Evolutionary conservation across 2,888 invertebrate species (phyloP).

Genomic region (Biston betularia): DNA sequence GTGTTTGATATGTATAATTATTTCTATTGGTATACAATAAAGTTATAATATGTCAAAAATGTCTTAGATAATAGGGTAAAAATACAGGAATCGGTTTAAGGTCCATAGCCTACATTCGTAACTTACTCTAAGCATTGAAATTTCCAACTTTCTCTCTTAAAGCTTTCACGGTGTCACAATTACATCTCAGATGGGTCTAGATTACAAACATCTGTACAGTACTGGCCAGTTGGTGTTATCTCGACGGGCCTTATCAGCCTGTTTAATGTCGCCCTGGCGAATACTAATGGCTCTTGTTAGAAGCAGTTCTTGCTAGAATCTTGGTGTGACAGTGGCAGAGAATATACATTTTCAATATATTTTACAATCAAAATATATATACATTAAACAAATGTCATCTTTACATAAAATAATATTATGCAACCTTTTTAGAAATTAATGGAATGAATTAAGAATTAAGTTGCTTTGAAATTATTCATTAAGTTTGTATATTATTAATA

Average conservation of each 20-base stretch:
- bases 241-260: conserved; percentile 56
- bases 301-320: conserved; percentile 2
- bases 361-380: too few species aligned
- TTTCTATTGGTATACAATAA: too few species aligned
- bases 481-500: too few species aligned
- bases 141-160: conserved; percentile 3
- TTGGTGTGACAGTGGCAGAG: not conserved
- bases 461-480: too few species aligned
- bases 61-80: not conserved
- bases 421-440: too few species aligned
- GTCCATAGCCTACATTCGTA: not conserved
- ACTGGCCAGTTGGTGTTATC: conserved; percentile 42
- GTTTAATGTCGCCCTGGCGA: conserved; percentile 51
- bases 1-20: too few species aligned
- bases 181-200: conserved; percentile 71
- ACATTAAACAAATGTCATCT: too few species aligned
- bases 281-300: conserved; percentile 28
- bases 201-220: conserved; percentile 53
- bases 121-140: not conserved
- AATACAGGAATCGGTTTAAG: not conserved
- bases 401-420: too few species aligned
- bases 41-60: too few species aligned
- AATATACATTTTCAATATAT: not conserved
- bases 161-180: conserved; percentile 68
- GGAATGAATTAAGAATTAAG: too few species aligned